Evolutionary conservation across 2,888 invertebrate genomes (phyloP).

Genomic region (Microctonus brassicae): DNA sequence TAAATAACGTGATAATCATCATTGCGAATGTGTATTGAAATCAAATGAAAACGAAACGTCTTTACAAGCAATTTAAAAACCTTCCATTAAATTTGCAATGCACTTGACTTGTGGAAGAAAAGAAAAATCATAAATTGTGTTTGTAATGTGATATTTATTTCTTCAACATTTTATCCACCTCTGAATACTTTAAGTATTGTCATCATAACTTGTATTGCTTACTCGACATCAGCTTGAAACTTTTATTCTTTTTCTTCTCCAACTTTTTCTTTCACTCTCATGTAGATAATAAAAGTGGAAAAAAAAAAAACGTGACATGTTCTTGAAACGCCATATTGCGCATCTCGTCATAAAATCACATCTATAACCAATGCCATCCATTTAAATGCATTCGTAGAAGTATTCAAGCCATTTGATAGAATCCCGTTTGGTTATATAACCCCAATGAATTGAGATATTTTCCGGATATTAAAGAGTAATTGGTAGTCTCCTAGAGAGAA

Average conservation of each 20-base stretch:
- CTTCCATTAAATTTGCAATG: background rate
- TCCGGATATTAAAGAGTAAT: conserved; percentile 10
- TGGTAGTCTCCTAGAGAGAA: background rate
- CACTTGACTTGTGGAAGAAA: background rate
- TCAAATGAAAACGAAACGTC: background rate
- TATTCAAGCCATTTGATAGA: background rate
- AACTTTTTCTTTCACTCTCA: background rate
- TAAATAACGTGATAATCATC: background rate
- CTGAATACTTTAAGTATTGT: background rate
- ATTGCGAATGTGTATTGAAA: background rate
- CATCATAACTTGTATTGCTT: background rate
- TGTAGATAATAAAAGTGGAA: background rate
- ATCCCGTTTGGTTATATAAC: background rate
- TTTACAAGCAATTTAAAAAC: background rate
- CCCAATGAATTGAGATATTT: background rate
- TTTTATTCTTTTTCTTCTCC: background rate
- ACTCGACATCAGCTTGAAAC: background rate
- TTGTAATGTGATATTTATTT: background rate
- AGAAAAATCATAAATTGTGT: background rate
- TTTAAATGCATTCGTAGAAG: background rate
- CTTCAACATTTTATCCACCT: background rate
- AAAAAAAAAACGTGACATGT: background rate
- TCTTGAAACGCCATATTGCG: too few species aligned
- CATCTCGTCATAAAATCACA: background rate
- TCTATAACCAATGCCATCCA: background rate